Evolutionary conservation across 2,113 vertebrate species (phyloP), one percentile per base, ranked within the genome.

Genomic region (Semnopithecus entellus): DNA sequence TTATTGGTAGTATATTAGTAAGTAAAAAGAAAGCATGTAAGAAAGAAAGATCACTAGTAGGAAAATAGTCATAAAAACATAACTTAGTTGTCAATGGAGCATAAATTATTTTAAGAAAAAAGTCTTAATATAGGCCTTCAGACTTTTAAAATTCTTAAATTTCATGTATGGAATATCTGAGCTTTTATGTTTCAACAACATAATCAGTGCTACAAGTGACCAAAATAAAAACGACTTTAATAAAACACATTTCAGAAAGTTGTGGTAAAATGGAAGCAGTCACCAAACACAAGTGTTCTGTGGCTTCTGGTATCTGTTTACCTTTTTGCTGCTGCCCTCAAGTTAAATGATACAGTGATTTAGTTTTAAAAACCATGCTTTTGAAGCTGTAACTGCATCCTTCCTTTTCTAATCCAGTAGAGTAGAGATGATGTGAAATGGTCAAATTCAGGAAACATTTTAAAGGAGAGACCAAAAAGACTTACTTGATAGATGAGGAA

Each of bases 141-240:
- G 38, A 88, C 14, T 80, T 96, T 50, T 52, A 73, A 78, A 70
- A 59, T 96, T 95, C 43, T 81, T 94, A 43, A 59, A 80, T 82
- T 91, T 94, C 27, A 86, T 88, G 25, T 66, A 89, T n/a, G 20
- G n/a, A 90, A n/a, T 80, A 59, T 72, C 22, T 78, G 84, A 93
- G 7, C 25, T 57, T 88, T 88, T 91, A 38, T 70, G 43, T 70
- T 80, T 70, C 13, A 84, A 50, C 81, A 85, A 78, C 55, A 72
- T 73, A 88, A 75, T 45, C 72, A 82, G 38, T 92, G 48, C 16
- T 78, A 85, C 45, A 79, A 57, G 18, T 70, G 27, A 86, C 32
- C 22, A 86, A 91, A 91, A 90, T 40, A 95, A 91, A 57, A 35
- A 86, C 18, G 11, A 86, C 81, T 96, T 96, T 61, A 85, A 75